Evolutionary conservation across 2,797 vertebrate species (phyloP).

Genomic region (Labeo calbasu): DNA sequence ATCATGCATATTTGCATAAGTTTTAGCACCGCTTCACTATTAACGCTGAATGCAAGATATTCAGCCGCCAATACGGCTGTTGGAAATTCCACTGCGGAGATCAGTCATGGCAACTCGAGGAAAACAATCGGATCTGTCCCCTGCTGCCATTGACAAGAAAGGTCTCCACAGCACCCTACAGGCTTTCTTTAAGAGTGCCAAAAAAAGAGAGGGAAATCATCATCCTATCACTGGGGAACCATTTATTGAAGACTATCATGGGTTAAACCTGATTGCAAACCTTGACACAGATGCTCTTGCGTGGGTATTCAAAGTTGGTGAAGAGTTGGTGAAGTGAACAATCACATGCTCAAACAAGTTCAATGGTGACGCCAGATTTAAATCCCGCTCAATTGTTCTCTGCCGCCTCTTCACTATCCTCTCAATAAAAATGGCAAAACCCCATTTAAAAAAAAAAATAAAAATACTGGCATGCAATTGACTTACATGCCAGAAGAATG

Average conservation of each 20-base stretch:
- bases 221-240: neutral
- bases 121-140: conserved; percentile 27
- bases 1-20: neutral
- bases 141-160: conserved; percentile 28
- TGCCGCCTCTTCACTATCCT: neutral
- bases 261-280: conserved; percentile 4
- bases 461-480: no score
- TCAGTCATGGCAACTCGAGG: conserved; percentile 58
- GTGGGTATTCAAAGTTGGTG: no score
- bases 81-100: conserved; percentile 37
- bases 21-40: conserved; percentile 7
- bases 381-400: neutral
- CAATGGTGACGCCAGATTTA: neutral
- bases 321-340: neutral
- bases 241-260: neutral
- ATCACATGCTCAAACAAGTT: neutral
- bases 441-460: no score
- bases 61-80: neutral
- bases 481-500: no score
- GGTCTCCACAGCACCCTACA: neutral
- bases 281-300: neutral
- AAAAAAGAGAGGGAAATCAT: conserved; percentile 6
- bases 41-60: neutral
- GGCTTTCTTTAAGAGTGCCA: neutral
- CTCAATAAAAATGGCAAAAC: neutral